Evolutionary conservation across 1,140 invertebrate genomes (phyloP).

Genomic region (Chelonus insularis): DNA sequence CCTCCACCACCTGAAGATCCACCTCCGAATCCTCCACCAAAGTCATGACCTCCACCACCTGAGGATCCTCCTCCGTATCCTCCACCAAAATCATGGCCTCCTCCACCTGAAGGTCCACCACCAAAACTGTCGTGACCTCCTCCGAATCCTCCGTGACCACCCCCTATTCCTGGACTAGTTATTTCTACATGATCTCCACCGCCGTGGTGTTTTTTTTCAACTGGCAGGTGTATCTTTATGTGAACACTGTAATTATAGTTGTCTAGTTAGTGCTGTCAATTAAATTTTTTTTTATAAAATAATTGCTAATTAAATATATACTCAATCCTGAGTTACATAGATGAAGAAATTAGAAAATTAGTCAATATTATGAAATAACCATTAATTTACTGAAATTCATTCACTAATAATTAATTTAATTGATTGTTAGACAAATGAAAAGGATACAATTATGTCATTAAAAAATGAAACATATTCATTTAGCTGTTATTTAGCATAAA

Average conservation of each 20-base stretch:
- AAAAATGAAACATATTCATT: too few species aligned
- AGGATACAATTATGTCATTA: too few species aligned
- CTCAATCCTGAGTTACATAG: too few species aligned
- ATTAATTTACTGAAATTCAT: too few species aligned
- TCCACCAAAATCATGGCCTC: slow-evolving; percentile 21
- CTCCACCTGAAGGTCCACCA: slow-evolving; percentile 30
- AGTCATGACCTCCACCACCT: slow-evolving; percentile 23
- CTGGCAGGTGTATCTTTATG: slow-evolving; percentile 54
- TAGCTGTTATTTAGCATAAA: too few species aligned
- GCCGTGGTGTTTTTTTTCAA: slow-evolving; percentile 42
- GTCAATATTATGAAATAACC: too few species aligned
- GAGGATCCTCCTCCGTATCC: slow-evolving; percentile 27
- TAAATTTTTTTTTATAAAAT: too few species aligned
- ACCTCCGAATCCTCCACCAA: slow-evolving; percentile 28
- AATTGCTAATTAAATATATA: too few species aligned
- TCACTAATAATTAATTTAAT: too few species aligned
- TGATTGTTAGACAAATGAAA: too few species aligned
- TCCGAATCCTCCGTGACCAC: slow-evolving; percentile 26
- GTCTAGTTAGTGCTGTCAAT: too few species aligned
- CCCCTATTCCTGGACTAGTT: slow-evolving; percentile 27
- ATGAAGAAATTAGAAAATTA: too few species aligned
- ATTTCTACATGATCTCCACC: slow-evolving; percentile 34
- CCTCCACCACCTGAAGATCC: slow-evolving; percentile 26
- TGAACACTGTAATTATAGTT: slow-evolving; percentile 58
- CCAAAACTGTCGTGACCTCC: slow-evolving; percentile 24